Percentiles rank a stretch among this genome's conserved stretches.
Evolutionary conservation across 2,888 invertebrate species (phyloP).

Genomic region (Drepanosiphum platanoidis): DNA sequence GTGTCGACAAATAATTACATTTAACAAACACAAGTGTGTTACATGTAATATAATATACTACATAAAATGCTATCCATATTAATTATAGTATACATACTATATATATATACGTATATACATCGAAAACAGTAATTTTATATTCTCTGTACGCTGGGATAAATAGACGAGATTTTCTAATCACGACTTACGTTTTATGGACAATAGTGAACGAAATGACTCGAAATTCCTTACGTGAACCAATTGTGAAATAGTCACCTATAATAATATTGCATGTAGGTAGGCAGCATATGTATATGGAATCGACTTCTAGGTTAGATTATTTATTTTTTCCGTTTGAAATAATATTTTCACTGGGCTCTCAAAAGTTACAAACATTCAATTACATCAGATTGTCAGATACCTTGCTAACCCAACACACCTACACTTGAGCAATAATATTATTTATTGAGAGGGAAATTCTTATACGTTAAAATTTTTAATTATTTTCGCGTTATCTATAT

Average conservation of each 20-base stretch:
- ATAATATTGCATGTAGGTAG: background rate
- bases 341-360: too few species aligned
- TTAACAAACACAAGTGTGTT: background rate
- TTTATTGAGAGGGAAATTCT: too few species aligned
- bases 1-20: constrained; percentile 6
- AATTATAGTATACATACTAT: too few species aligned
- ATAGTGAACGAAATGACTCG: constrained; percentile 23
- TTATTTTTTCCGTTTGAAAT: background rate
- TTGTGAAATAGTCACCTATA: constrained; percentile 34
- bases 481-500: too few species aligned
- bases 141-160: background rate
- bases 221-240: constrained; percentile 38
- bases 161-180: constrained; percentile 34
- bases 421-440: too few species aligned
- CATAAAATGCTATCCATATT: constrained; percentile 3
- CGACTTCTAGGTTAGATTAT: background rate
- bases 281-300: constrained; percentile 10
- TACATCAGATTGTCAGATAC: too few species aligned
- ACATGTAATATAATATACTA: background rate
- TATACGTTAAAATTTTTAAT: too few species aligned
- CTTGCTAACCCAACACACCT: too few species aligned
- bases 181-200: constrained; percentile 49
- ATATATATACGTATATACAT: background rate
- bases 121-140: constrained; percentile 14
- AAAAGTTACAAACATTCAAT: too few species aligned